Evolutionary conservation across 2,113 vertebrate genomes (phyloP), one percentile per base, ranked within the genome.

Genomic region (Narcine bancroftii): DNA sequence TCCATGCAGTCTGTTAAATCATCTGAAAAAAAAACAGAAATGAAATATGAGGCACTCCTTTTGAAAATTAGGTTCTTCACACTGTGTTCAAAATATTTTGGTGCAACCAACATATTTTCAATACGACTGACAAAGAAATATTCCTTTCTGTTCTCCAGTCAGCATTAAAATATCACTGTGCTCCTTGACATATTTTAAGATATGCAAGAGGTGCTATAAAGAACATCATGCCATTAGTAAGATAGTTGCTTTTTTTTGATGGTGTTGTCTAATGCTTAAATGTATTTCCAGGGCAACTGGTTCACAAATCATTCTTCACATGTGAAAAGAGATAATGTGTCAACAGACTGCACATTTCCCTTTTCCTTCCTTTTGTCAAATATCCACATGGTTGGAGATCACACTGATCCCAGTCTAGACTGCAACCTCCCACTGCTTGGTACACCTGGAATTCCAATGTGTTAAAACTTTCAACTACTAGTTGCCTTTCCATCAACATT

Each of bases 1-100:
- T 99, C 99, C 24, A 99, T 96, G 17, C 99, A 99, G 96, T 99
- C 99, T 36, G 96, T 96, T 95, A 99, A 95, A 93, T 98, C 98
- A 93, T 99, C 99, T 99, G 93, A 85, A 95, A 96, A 83, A n/a
- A 42, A 71, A 92, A 77, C 56, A 47, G 42, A 39, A 69, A 21
- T 26, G 65, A 91, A 91, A 69, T 66, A 71, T 66, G 15, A 39
- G 56, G n/a, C 53, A 39, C 33, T 36, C 5, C 33, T 33, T 56
- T 24, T 69, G 42, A 91, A 91, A 42, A 91, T 91, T 36, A 69
- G 24, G 47, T 19, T 69, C 26, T 29, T 24, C 24, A 42, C 42
- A 69, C 65, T 39, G 33, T 69, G 21, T 33, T 47, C 45, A 15
- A 13, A 33, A 47, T 91, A 39, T 45, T 91, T 47, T 69, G 19